Evolutionary conservation across 2,888 invertebrate species (phyloP).

Genomic region (Himalopsyche kuldschensis): DNA sequence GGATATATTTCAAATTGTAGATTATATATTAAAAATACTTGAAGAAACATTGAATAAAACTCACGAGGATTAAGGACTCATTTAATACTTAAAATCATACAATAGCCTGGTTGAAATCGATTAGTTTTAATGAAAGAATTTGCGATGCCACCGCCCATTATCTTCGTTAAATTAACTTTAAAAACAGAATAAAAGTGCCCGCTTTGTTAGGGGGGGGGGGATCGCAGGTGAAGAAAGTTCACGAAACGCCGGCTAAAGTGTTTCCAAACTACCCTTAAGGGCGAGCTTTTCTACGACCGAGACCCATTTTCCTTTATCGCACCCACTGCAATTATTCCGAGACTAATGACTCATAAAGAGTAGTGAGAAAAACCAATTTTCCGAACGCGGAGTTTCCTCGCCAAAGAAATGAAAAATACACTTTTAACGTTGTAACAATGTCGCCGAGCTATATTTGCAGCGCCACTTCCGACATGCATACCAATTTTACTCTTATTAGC

Average conservation of each 20-base stretch:
- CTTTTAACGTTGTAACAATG: neutral
- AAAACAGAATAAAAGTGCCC: neutral
- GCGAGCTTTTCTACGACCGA: neutral
- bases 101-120: neutral
- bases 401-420: neutral
- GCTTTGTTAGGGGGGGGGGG: neutral
- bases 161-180: neutral
- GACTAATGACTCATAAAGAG: slow-evolving; percentile 34
- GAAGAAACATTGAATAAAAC: too few species aligned
- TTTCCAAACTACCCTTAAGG: neutral
- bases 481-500: neutral
- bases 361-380: slow-evolving; percentile 32
- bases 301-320: slow-evolving; percentile 24
- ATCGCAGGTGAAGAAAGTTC: slow-evolving; percentile 1
- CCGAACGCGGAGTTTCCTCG: neutral
- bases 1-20: too few species aligned
- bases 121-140: neutral
- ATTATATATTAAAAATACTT: too few species aligned
- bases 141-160: neutral
- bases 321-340: slow-evolving; percentile 28
- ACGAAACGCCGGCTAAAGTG: neutral
- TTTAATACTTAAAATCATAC: neutral
- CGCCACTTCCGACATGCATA: neutral
- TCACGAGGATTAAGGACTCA: too few species aligned
- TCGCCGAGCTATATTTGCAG: neutral